Evolutionary conservation across 2,888 invertebrate species (phyloP), one percentile per base, ranked within the genome.

Genomic region (Synanthedon formicaeformis): DNA sequence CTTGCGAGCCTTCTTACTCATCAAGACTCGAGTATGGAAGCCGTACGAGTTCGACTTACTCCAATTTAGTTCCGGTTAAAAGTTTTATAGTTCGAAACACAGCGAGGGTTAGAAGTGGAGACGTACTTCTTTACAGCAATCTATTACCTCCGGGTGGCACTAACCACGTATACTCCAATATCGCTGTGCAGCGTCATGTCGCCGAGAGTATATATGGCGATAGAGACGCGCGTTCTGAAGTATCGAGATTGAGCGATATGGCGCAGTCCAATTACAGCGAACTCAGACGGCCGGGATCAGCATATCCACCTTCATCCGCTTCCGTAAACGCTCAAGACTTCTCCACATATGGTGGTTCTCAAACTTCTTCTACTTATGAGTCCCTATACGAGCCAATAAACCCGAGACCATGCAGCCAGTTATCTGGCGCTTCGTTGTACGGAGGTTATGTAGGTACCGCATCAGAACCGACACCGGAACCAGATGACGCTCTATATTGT

Each of bases 401-500:
- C 62, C 90, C 90, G 1, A 73, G 90, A 52, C 89, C 90, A 0
- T 89, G 90, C 52, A 90, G 90, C 66, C 89, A 90, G 59, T 72
- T 90, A 68, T 91, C 91, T 2, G 89, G 90, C 0, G 89, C 90
- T 41, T 90, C 90, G 0, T 62, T 90, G 40, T 90, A 90, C 62
- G 89, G 89, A 23, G 89, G 90, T 1, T 90, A 90, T 67, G 88
- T 89, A 0, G 89, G 84, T 2, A 94, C 96, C 1, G 95, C 96
- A 66, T 93, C 92, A 13, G 94, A 96, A 75, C 95, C 95, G 5
- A 94, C 95, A 87, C 92, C 93, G 50, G 91, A 92, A 58, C 90
- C 90, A 11, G 88, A 89, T 52, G 91, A 91, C 56, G 94, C 81
- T 3, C 89, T 94, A 61, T 92, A 91, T 63, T 94, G 92, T 79